Base-by-base conservation (phyloP, 1,140 invertebrate genomes). In the Heliconius congener region DNA sequence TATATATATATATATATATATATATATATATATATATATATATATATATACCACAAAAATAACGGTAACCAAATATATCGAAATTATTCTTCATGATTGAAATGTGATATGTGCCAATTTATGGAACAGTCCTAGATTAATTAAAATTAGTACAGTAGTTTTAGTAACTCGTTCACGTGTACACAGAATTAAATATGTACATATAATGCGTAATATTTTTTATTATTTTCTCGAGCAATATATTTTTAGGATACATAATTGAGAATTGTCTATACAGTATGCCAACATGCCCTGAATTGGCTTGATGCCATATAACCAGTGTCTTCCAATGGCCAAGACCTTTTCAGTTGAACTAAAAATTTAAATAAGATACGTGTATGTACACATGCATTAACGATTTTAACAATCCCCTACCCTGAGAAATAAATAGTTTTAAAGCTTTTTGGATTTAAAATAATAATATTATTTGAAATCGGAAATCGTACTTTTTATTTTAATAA, bases 241-340 rank as follows among this genome's bases (percentile, higher is more conserved):
- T 66, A 66, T 66, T 66, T 66, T 66, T 66, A 66, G 27, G 11
- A 66, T 66, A 66, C 27, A 30, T 66, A 66, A 66, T 30, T 66
- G 27, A 27, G 60, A 66, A 66, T 66, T 66, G 23, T 66, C 27
- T 66, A 27, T 30, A 66, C 1, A 16, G 60, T 66, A 66, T 30
- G 27, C 60, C 60, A 66, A 30, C 60, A 66, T 66, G 27, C 23
- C 60, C 60, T 27, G 60, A 66, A 66, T 66, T 66, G 60, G 60
- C 60, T 27, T 30, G 27, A 13, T 66, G 60, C 60, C 60, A 66
- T 66, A 66, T 66, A 66, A 66, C 11, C 60, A 16, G 23, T 66
- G 60, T 66, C 27, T 66, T 66, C 11, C 27, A 57, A 66, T 66
- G 23, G 60, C 60, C 60, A 66, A 66, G 23, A 66, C 23, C 23